Evolutionary conservation across 64 coral and sea anemone species (phyloP).

Genomic region (Porites australiensis): DNA sequence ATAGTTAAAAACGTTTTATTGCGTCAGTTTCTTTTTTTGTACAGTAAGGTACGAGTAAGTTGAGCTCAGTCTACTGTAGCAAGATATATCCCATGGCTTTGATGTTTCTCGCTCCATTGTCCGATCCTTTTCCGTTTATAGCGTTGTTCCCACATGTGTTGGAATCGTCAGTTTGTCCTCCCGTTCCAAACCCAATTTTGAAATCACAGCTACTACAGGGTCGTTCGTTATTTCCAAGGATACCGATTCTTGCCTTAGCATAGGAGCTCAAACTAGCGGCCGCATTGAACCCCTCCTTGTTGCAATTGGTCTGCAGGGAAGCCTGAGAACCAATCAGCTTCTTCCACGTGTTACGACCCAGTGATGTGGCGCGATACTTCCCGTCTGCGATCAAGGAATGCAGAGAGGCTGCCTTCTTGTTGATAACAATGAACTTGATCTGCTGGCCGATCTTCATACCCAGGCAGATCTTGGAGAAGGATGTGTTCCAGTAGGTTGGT

Average conservation of each 20-base stretch:
- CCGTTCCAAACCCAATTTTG: neutral
- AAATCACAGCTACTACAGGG: neutral
- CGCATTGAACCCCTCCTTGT: neutral
- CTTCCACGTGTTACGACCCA: slow-evolving; percentile 1
- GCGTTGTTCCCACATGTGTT: neutral
- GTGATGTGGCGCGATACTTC: neutral
- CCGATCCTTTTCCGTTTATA: neutral
- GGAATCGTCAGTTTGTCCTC: neutral
- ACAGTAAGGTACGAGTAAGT: neutral
- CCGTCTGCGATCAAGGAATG: neutral
- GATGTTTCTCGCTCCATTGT: neutral
- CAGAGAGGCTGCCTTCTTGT: neutral
- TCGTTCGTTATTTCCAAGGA: neutral
- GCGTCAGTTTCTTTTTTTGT: neutral
- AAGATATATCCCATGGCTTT: neutral
- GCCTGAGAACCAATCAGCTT: neutral
- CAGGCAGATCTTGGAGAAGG: neutral
- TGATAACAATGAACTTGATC: neutral
- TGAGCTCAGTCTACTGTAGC: neutral
- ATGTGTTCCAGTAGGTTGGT: neutral
- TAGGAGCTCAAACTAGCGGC: neutral
- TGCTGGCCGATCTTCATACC: neutral
- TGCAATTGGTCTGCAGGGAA: neutral
- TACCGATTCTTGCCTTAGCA: neutral
- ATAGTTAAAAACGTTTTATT: neutral